Evolutionary conservation across 2,888 invertebrate genomes (phyloP).

Genomic region (Sceliomorpha sp.): DNA sequence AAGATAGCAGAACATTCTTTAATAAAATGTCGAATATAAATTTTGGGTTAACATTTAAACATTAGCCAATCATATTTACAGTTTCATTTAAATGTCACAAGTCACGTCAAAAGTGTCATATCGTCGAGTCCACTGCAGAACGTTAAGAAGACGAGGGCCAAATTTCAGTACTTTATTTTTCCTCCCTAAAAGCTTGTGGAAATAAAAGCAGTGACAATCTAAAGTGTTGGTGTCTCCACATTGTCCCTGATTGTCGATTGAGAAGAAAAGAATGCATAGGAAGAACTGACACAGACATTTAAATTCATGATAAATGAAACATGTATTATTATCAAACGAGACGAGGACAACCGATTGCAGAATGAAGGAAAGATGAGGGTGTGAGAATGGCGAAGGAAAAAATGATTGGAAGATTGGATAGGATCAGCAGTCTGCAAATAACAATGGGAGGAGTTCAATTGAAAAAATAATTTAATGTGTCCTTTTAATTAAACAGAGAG

Average conservation of each 20-base stretch:
- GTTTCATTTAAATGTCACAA: too few species aligned
- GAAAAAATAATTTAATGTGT: slow-evolving; percentile 80
- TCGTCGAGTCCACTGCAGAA: too few species aligned
- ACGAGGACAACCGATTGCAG: slow-evolving; percentile 35
- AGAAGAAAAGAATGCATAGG: not conserved
- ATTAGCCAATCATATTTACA: too few species aligned
- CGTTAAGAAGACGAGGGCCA: too few species aligned
- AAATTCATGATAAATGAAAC: slow-evolving; percentile 47
- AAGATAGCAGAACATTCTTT: too few species aligned
- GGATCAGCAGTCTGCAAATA: slow-evolving; percentile 79
- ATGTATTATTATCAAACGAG: slow-evolving; percentile 31
- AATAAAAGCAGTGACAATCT: too few species aligned
- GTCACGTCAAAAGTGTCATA: too few species aligned
- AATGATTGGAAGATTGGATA: slow-evolving; percentile 74
- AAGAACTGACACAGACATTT: slow-evolving; percentile 34
- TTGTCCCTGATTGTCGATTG: not conserved
- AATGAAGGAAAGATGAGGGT: slow-evolving; percentile 40
- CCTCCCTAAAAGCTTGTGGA: too few species aligned
- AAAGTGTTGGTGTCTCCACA: too few species aligned
- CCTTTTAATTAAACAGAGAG: slow-evolving; percentile 79
- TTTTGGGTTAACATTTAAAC: too few species aligned
- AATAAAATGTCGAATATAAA: too few species aligned
- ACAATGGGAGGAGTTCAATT: slow-evolving; percentile 78
- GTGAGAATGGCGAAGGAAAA: slow-evolving; percentile 57
- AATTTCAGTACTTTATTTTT: too few species aligned